Evolutionary conservation across 2,888 invertebrate species (phyloP), one percentile per base, ranked within the genome.

Genomic region (Apamea epomidion): DNA sequence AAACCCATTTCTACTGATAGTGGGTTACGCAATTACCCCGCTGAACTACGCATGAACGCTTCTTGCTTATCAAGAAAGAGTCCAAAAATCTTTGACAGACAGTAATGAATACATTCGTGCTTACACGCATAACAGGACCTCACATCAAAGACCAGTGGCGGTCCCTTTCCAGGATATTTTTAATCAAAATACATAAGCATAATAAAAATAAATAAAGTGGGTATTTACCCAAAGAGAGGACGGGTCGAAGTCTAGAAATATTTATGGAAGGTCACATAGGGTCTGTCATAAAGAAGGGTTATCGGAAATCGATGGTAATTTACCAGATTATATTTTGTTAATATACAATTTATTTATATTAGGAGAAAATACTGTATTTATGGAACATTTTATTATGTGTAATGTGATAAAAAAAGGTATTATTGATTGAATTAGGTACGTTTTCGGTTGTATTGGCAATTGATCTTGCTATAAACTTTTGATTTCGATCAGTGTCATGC

Each of bases 231-330:
- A 42, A 78, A 25, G 42, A 79, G 58, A 64, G 58, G 81, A 72
- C 45, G 58, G 72, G 2, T 16, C 68, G 16, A 58, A 54, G 45
- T 79, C 82, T 80, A 76, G 69, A 32, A 62, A 76, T 85, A 78
- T 78, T 85, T 86, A 86, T 82, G 73, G n/a, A 84, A 75, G 87
- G 82, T 83, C 69, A 78, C 65, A 45, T 6, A n/a, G 51, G 71
- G 74, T 74, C 37, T 14, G 84, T 42, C 25, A 83, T 87, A 87
- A 85, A 85, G 29, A 70, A 72, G 76, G 78, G 74, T 80, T 85
- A 87, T 85, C 72, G 78, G n/a, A 62, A 83, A 83, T 80, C 76
- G 80, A 87, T 83, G 64, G 62, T 45, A 62, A 82, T 68, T 72
- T n/a, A 60, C n/a, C 58, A 25, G 45, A 77, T 69, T 58, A 73